Evolutionary conservation across 92 coral and sea anemone genomes (phyloP).

Genomic region (Porites lobata): DNA sequence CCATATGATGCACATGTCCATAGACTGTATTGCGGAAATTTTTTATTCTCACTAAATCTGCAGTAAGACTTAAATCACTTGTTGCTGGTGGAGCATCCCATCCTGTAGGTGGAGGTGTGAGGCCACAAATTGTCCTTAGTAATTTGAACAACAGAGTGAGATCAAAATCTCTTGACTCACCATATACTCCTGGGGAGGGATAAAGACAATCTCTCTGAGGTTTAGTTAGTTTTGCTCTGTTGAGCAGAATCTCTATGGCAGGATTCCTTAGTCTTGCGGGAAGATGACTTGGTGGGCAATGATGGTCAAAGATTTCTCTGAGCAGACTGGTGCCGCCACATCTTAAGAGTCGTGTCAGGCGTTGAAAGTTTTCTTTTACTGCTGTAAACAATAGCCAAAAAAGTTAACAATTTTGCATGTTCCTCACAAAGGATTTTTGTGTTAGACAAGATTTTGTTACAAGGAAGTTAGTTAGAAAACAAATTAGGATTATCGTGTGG

Average conservation of each 20-base stretch:
- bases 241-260: neutral
- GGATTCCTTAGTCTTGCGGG: neutral
- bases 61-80: neutral
- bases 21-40: neutral
- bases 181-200: neutral
- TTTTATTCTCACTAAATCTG: neutral
- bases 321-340: neutral
- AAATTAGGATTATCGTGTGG: no score
- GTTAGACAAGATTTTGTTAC: no score
- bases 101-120: neutral
- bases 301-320: neutral
- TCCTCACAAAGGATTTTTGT: no score
- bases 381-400: neutral
- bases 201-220: neutral
- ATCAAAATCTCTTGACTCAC: neutral
- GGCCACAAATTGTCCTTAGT: neutral
- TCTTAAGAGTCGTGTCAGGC: conserved; percentile 4
- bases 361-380: conserved; percentile 12
- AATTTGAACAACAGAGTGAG: neutral
- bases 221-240: neutral
- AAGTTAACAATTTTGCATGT: no score
- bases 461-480: no score
- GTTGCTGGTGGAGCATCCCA: neutral
- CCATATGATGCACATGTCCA: neutral
- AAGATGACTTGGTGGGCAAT: neutral